phyloP scores from a whole-genome alignment of 2,113 vertebrate genomes.

The Plecturocebus donacophilus region DNA sequence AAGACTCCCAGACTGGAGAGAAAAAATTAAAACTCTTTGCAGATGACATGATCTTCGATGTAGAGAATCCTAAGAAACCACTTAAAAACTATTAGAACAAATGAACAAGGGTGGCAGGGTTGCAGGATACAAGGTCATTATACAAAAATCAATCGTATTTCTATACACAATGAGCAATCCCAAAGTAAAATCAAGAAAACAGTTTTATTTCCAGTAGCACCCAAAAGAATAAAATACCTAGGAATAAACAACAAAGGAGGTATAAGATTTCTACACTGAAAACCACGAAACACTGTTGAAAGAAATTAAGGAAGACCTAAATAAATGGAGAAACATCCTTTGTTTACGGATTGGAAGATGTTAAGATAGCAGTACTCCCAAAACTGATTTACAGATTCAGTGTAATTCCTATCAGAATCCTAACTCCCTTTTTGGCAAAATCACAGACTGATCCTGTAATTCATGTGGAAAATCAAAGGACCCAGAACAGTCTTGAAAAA shows the following conservation, averaged over 20 bases:
- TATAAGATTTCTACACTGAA: background rate
- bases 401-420: background rate
- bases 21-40: background rate
- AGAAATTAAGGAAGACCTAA: slow-evolving; percentile 17
- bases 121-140: background rate
- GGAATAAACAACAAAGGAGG: slow-evolving; percentile 25
- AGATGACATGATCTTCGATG: background rate
- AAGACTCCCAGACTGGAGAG: background rate
- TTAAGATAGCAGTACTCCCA: background rate
- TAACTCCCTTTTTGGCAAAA: background rate
- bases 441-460: background rate
- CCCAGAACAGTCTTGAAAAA: background rate
- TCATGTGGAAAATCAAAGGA: background rate
- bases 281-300: background rate
- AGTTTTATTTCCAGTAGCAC: background rate
- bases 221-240: background rate
- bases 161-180: background rate
- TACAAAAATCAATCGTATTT: slow-evolving; percentile 6
- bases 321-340: background rate
- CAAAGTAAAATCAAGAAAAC: slow-evolving; percentile 26
- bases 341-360: background rate
- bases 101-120: background rate
- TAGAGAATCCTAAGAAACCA: slow-evolving; percentile 7
- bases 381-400: background rate
- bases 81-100: background rate